These are phyloP conservation scores for Mythimna impura DNA, from an alignment of 2,888 invertebrate species.

Conservation along the genomic window DNA sequence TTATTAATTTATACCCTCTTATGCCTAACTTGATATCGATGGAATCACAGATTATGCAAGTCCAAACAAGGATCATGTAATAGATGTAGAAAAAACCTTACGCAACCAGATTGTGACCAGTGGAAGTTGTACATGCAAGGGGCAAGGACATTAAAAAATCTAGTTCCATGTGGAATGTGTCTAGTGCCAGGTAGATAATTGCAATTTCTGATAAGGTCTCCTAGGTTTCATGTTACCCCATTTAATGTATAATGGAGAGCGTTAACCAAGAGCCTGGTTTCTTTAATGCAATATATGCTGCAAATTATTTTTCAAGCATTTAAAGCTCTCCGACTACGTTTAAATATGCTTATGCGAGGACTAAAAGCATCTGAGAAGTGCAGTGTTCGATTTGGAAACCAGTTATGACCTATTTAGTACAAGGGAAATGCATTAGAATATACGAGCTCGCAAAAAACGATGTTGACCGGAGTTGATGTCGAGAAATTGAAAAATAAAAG, in stretches of 20 bases:
- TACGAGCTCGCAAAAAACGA: background rate
- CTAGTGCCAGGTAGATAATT: conserved; percentile 43
- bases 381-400: conserved; percentile 19
- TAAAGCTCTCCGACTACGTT: background rate
- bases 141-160: conserved; percentile 55
- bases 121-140: conserved; percentile 29
- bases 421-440: conserved; percentile 14
- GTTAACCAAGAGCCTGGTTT: conserved; percentile 20
- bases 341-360: background rate
- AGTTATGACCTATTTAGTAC: conserved; percentile 31
- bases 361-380: conserved; percentile 8
- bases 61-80: conserved; percentile 54
- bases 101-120: conserved; percentile 46
- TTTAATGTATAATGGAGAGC: conserved; percentile 16
- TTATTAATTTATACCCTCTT: conserved; percentile 1
- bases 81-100: conserved; percentile 44
- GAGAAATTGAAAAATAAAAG: conserved; percentile 7
- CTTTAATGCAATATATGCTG: conserved; percentile 8
- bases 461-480: background rate
- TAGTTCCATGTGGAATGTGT: conserved; percentile 51
- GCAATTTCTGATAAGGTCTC: conserved; percentile 31
- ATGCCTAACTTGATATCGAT: conserved; percentile 10
- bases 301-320: conserved; percentile 3
- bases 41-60: conserved; percentile 7
- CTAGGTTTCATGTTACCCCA: conserved; percentile 21